Evolutionary conservation across 2,888 invertebrate genomes (phyloP), one percentile per base, ranked within the genome.

Genomic region (Ectropis crepuscularia): DNA sequence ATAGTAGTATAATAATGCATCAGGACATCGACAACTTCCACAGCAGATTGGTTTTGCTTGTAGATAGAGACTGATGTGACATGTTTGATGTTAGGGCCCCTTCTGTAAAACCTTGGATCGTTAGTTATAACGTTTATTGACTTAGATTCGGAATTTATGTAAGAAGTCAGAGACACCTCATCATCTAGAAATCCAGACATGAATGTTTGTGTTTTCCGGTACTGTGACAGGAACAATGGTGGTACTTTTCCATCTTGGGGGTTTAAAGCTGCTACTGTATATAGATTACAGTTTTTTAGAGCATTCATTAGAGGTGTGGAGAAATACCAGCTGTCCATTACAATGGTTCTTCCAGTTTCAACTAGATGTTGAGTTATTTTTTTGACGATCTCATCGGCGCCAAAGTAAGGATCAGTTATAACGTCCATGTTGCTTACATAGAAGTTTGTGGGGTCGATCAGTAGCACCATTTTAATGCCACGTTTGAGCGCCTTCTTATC

Each of bases 1-100:
- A 88, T 83, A 6, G 91, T 89, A 0, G 91, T 91, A 64, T 92
- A 92, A 72, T 89, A 89, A 76, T 89, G 84, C 86, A 90, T 90
- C 7, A 92, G 71, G 7, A 92, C 89, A 74, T 90, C 88, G 8
- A 88, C 67, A 8, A 92, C 88, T 81, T 88, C 85, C 2, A 90
- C 88, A 0, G 86, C 80, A 2, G 88, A 84, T 42, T 87, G 84
- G 65, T 88, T 81, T 70, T 85, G 91, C 68, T 88, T 90, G 69
- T 92, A 92, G 38, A 80, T 71, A 5, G 88, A 83, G 5, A 87
- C 85, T 6, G 84, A 85, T 41, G 87, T 84, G 7, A 77, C 80
- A 6, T 81, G 76, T 39, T 77, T 82, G 0, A 76, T 76, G 65
- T 85, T 57, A 5, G 57, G 81, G 9, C 81, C 80, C 68, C 77